Evolutionary conservation across 1,140 invertebrate species (phyloP).

Genomic region (Anastrepha obliqua): DNA sequence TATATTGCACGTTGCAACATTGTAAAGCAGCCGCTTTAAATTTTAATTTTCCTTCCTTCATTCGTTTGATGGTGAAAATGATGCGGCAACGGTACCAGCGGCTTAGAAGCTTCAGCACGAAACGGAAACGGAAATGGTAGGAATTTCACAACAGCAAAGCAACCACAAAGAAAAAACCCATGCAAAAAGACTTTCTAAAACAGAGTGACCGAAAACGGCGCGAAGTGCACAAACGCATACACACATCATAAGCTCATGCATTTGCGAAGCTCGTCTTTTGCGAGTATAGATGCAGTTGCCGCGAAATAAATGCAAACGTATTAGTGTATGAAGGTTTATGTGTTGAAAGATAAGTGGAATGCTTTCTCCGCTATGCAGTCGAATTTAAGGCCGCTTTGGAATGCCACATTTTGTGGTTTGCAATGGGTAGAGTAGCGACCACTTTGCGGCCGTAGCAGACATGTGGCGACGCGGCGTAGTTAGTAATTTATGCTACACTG

Average conservation of each 20-base stretch:
- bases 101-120: conserved; percentile 6
- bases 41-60: conserved; percentile 26
- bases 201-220: conserved; percentile 11
- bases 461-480: neutral
- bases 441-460: conserved; percentile 13
- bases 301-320: neutral
- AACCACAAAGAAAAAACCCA: neutral
- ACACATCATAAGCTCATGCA: neutral
- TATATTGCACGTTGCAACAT: conserved; percentile 2
- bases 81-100: neutral
- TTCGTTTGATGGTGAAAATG: neutral
- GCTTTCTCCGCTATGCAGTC: conserved; percentile 30
- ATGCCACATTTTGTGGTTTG: conserved; percentile 5
- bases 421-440: neutral
- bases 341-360: conserved; percentile 26
- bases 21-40: neutral
- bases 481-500: conserved; percentile 47
- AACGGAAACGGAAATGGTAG: conserved; percentile 38
- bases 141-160: conserved; percentile 27
- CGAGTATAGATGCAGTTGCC: neutral
- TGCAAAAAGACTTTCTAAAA: conserved; percentile 14
- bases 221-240: neutral
- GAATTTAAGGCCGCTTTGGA: conserved; percentile 44
- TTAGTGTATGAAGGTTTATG: neutral
- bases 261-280: neutral